Evolutionary conservation across 2,113 vertebrate species (phyloP), one percentile per base, ranked within the genome.

Genomic region (Myocastor coypus): DNA sequence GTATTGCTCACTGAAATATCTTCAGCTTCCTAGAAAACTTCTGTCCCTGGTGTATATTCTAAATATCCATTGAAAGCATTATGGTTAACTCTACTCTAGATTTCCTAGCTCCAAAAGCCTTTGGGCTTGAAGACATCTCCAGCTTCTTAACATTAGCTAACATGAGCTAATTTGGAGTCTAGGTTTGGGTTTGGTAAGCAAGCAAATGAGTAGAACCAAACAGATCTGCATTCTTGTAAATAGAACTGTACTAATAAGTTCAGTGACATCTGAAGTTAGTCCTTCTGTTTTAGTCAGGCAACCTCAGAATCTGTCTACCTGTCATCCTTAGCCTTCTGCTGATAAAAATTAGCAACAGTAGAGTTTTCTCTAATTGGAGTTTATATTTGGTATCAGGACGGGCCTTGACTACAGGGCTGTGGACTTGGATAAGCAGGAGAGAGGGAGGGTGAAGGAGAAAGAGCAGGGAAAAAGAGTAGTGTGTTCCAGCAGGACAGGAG

Each of bases 71-170:
- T 78, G n/a, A 90, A 75, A 86, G 50, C 80, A 89, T 90, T 77
- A 77, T 61, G 55, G 40, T 57, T 80, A 71, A 84, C 10, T 83
- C 26, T 69, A 82, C 66, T 32, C 55, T 9, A 55, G 42, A 75
- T 81, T 94, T 95, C 22, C 37, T 85, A 34, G 55, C 24, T 85
- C 66, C 12, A 4, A n/a, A 83, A 75, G 84, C 46, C 83, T 94
- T 64, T 90, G 84, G 87, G 12, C 90, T 94, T 69, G 61, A 80
- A 87, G 52, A 34, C 28, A 64, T 82, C 94, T 94, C 50, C 77
- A 82, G 17, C 59, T 96, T 90, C 3, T 69, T 40, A n/a, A 40
- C 7, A 50, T 80, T 46, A 85, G 40, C 73, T 83, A 89, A 3
- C 26, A 26, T n/a, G n/a, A 87, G 32, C 40, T 68, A 12, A 61